Percentiles rank a stretch among this genome's conserved stretches.
Evolutionary conservation across 2,113 vertebrate species (phyloP).

Genomic region (Bostrychus sinensis): DNA sequence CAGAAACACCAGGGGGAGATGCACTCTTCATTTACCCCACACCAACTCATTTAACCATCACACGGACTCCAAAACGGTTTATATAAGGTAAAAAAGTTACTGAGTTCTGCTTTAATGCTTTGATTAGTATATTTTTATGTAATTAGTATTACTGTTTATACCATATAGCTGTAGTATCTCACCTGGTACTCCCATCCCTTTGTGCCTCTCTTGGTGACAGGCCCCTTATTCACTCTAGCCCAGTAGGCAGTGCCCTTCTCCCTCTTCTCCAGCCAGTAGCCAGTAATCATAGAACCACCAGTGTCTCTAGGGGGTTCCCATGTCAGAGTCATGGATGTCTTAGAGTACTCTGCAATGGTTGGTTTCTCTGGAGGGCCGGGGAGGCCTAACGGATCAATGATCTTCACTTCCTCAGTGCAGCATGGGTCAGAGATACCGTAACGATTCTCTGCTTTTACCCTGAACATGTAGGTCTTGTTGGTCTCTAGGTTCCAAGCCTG

Average conservation of each 20-base stretch:
- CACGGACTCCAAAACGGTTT: no score
- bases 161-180: slow-evolving; percentile 23
- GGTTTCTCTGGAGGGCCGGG: slow-evolving; percentile 96
- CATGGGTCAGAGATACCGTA: slow-evolving; percentile 94
- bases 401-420: slow-evolving; percentile 87
- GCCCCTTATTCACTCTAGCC: slow-evolving; percentile 90
- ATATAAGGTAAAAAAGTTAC: no score
- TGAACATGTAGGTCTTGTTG: slow-evolving; percentile 89
- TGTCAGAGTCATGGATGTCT: slow-evolving; percentile 90
- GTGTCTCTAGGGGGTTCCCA: slow-evolving; percentile 92
- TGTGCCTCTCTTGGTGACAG: slow-evolving; percentile 87
- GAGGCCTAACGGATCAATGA: slow-evolving; percentile 91
- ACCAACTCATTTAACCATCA: no score
- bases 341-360: slow-evolving; percentile 84
- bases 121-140: no score
- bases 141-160: no score
- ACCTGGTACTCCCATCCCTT: slow-evolving; percentile 92
- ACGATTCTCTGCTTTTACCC: slow-evolving; percentile 91
- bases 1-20: no score
- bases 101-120: no score
- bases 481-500: slow-evolving; percentile 93
- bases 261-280: slow-evolving; percentile 97
- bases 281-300: slow-evolving; percentile 90
- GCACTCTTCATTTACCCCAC: no score
- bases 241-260: slow-evolving; percentile 90